Percentiles rank a stretch among this genome's conserved stretches.
Evolutionary conservation across 2,797 vertebrate species (phyloP).

Genomic region (Propithecus deckenii): DNA sequence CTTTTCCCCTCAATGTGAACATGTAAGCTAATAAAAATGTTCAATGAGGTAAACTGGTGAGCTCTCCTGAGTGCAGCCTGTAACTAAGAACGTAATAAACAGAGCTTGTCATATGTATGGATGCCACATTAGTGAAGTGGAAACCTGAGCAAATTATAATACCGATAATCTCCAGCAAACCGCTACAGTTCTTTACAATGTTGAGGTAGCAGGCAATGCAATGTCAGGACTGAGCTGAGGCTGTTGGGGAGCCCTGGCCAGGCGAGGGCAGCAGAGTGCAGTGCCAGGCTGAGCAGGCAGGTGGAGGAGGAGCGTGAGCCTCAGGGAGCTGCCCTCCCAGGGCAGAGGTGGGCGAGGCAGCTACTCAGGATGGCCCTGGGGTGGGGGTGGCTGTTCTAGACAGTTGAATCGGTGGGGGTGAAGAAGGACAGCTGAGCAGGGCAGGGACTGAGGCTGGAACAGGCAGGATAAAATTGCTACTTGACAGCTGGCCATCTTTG

Average conservation of each 20-base stretch:
- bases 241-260: neutral
- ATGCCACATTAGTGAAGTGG: neutral
- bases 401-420: neutral
- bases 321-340: too few species aligned
- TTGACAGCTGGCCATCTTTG: neutral
- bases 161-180: neutral
- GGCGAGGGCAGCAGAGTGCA: neutral
- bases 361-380: neutral
- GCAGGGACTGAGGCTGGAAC: neutral
- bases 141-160: neutral
- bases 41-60: neutral
- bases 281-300: neutral
- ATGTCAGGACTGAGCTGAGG: neutral
- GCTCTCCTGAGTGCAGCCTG: neutral
- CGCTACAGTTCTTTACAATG: neutral
- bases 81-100: neutral
- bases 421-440: neutral
- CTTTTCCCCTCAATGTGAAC: neutral
- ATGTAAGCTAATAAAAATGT: neutral
- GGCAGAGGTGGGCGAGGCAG: neutral
- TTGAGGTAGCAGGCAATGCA: neutral
- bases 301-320: neutral
- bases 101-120: neutral
- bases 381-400: neutral
- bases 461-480: neutral